These are phyloP conservation scores for Spizella passerina DNA, from an alignment of 2,797 vertebrate species.

Conservation along the genomic window DNA sequence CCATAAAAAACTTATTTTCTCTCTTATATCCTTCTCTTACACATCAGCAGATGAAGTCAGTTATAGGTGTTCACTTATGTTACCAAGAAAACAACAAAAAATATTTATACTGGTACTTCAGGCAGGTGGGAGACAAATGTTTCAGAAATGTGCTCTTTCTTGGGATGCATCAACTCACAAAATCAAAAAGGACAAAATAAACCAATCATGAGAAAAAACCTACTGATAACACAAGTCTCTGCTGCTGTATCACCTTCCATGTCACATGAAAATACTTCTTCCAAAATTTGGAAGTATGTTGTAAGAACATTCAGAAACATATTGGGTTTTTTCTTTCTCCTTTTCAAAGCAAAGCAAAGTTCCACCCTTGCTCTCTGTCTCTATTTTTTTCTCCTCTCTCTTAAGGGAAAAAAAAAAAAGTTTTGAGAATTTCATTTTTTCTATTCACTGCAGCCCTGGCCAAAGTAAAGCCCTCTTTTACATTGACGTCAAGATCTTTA, in stretches of 20 bases:
- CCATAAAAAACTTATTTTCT: neutral
- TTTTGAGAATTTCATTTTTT: conserved; percentile 82
- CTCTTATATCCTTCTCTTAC: neutral
- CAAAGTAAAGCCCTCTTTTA: conserved; percentile 88
- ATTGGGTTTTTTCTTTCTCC: neutral
- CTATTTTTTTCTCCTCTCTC: neutral
- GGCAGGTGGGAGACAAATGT: neutral
- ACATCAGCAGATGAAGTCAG: neutral
- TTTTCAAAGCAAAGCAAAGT: conserved; percentile 75
- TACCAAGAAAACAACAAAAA: conserved; percentile 19
- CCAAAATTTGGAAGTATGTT: conserved; percentile 66
- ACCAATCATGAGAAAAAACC: neutral
- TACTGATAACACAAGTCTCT: neutral
- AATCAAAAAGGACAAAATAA: conserved; percentile 2
- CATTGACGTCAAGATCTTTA: conserved; percentile 88
- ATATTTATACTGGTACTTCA: neutral
- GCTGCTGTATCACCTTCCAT: conserved; percentile 22
- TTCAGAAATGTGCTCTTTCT: conserved; percentile 9
- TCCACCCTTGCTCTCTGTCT: conserved; percentile 61
- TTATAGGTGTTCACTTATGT: neutral
- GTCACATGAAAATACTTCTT: conserved; percentile 60
- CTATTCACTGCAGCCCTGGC: conserved; percentile 83
- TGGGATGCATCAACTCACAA: neutral
- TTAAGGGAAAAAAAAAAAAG: conserved; percentile 42
- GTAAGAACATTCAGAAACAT: conserved; percentile 55